phyloP scores from a whole-genome alignment of 2,113 vertebrate genomes.

The Spea multiplicata region DNA sequence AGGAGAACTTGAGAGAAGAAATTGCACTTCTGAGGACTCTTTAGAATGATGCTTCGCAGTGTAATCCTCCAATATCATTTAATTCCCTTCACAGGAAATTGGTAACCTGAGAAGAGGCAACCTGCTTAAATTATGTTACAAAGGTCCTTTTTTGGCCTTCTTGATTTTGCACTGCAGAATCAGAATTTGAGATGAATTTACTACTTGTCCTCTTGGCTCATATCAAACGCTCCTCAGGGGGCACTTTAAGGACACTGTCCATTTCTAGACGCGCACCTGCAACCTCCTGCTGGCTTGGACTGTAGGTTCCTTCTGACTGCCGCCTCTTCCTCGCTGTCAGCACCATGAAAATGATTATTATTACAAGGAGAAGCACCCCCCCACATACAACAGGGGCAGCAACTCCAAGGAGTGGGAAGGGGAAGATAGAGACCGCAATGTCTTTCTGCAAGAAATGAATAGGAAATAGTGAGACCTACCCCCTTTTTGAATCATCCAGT shows the following conservation, averaged over 20 bases:
- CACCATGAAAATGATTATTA: slow-evolving; percentile 81
- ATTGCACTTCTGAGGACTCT: no score
- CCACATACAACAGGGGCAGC: slow-evolving; percentile 85
- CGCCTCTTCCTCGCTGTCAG: slow-evolving; percentile 90
- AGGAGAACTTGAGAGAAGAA: no score
- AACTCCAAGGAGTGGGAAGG: slow-evolving; percentile 82
- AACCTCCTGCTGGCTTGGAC: slow-evolving; percentile 94
- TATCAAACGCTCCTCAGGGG: slow-evolving; percentile 91
- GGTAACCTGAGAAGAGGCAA: background rate
- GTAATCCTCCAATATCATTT: no score
- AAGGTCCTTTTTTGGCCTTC: background rate
- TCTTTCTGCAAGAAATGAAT: slow-evolving; percentile 74
- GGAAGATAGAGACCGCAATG: slow-evolving; percentile 59
- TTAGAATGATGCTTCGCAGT: no score
- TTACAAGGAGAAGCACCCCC: slow-evolving; percentile 77
- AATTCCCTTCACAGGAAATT: background rate
- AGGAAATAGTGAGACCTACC: slow-evolving; percentile 53
- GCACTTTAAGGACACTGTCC: slow-evolving; percentile 96
- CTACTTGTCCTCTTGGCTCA: slow-evolving; percentile 50
- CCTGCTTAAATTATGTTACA: background rate
- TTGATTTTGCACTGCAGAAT: background rate
- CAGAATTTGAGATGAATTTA: background rate
- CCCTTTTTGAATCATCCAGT: background rate
- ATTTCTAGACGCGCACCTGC: slow-evolving; percentile 93
- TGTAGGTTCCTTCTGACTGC: slow-evolving; percentile 95